phyloP scores from a whole-genome alignment of 2,113 vertebrate genomes.

The Oncorhynchus masou region DNA sequence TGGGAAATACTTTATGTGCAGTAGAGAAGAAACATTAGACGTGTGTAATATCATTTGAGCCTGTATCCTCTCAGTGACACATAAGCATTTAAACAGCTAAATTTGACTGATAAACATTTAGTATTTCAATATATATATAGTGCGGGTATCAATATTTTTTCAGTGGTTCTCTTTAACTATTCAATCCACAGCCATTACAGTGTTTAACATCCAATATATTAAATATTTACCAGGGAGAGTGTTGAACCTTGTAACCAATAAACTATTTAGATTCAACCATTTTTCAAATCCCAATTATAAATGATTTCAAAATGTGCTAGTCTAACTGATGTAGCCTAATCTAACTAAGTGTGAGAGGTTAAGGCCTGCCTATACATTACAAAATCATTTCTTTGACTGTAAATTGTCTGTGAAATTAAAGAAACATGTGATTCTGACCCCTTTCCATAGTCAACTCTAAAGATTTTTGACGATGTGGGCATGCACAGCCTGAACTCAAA shows the following conservation, averaged over 20 bases:
- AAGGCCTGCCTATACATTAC: too few species aligned
- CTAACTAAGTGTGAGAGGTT: neutral
- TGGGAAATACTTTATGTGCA: neutral
- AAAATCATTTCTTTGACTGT: too few species aligned
- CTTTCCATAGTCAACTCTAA: too few species aligned
- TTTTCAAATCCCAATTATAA: neutral
- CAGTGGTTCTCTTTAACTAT: neutral
- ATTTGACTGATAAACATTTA: neutral
- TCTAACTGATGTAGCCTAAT: neutral
- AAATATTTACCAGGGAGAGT: constrained; percentile 1
- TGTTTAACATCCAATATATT: neutral
- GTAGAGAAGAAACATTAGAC: constrained; percentile 56
- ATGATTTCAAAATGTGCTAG: neutral
- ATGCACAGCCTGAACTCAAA: too few species aligned
- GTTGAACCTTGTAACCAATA: neutral
- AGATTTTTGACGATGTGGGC: too few species aligned
- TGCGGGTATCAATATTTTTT: neutral
- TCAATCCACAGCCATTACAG: neutral
- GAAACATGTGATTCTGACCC: too few species aligned
- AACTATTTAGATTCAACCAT: neutral
- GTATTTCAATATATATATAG: neutral
- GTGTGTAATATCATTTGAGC: constrained; percentile 36
- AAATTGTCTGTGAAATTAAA: too few species aligned
- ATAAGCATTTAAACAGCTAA: neutral
- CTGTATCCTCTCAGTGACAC: constrained; percentile 45